Conservation (phyloP, 2,888 invertebrate species). For the Pherbina coryleti region DNA sequence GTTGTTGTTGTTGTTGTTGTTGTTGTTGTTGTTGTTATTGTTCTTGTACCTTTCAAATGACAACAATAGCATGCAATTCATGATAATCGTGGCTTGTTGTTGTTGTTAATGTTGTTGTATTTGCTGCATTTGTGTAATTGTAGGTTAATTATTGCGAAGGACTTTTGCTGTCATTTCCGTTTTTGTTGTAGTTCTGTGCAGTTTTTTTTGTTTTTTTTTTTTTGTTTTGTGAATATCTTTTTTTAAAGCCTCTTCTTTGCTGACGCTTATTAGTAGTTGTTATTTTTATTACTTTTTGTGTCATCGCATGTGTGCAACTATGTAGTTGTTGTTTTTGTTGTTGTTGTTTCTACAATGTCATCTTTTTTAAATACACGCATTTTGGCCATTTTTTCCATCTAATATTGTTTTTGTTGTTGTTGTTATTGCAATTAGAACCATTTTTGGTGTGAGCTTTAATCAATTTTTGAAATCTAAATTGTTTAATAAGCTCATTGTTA, state of each 20-base stretch:
- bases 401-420: too few species aligned
- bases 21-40: neutral
- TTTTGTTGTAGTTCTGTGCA: conserved; percentile 7
- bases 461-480: conserved; percentile 10
- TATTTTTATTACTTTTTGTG: neutral
- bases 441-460: neutral
- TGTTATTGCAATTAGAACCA: neutral
- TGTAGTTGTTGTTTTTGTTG: neutral
- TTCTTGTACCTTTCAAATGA: too few species aligned
- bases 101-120: conserved; percentile 12
- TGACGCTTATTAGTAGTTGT: neutral
- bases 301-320: neutral
- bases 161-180: conserved; percentile 48
- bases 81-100: too few species aligned
- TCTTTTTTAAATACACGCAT: too few species aligned
- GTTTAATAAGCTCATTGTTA: neutral
- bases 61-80: too few species aligned
- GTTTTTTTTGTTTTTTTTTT: neutral
- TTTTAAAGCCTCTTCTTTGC: neutral
- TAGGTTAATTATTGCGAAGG: conserved; percentile 62
- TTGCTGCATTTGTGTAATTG: conserved; percentile 51
- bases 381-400: too few species aligned
- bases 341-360: neutral
- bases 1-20: neutral
- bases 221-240: neutral